Evolutionary conservation across 2,113 vertebrate genomes (phyloP).

Genomic region (Leptobrachium leishanense): DNA sequence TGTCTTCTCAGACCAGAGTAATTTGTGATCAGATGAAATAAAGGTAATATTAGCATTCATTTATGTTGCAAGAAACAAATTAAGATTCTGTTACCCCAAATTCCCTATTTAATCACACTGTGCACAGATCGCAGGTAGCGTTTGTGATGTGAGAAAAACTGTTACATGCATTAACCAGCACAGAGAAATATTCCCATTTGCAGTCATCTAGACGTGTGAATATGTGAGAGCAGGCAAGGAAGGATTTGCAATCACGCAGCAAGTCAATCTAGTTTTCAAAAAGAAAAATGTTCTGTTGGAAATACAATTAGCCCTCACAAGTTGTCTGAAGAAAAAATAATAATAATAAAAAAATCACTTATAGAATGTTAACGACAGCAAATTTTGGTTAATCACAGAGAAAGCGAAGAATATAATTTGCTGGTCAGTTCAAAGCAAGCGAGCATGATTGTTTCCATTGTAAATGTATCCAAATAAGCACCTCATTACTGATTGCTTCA

Average conservation of each 20-base stretch:
- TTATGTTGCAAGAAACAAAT: background rate
- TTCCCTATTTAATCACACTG: background rate
- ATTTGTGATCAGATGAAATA: background rate
- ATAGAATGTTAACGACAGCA: constrained; percentile 6
- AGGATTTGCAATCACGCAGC: constrained; percentile 6
- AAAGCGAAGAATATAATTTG: constrained; percentile 16
- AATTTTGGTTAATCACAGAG: constrained; percentile 9
- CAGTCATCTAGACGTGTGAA: constrained; percentile 15
- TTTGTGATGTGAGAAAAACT: background rate
- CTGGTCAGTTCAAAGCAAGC: constrained; percentile 12
- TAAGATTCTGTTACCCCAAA: constrained; percentile 1
- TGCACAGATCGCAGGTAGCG: background rate
- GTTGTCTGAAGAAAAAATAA: background rate
- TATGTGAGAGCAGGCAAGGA: background rate
- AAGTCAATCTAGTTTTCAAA: constrained; percentile 11
- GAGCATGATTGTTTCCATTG: constrained; percentile 12
- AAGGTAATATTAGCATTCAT: background rate
- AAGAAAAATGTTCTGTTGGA: background rate
- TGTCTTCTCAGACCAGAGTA: no score
- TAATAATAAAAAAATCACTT: background rate
- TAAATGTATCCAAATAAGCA: constrained; percentile 5
- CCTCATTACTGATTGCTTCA: constrained; percentile 28
- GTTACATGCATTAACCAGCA: background rate
- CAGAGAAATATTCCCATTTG: constrained; percentile 25
- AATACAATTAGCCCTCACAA: constrained; percentile 23